Evolutionary conservation across 1,140 invertebrate genomes (phyloP), one percentile per base, ranked within the genome.

Genomic region (Chlorops oryzae): DNA sequence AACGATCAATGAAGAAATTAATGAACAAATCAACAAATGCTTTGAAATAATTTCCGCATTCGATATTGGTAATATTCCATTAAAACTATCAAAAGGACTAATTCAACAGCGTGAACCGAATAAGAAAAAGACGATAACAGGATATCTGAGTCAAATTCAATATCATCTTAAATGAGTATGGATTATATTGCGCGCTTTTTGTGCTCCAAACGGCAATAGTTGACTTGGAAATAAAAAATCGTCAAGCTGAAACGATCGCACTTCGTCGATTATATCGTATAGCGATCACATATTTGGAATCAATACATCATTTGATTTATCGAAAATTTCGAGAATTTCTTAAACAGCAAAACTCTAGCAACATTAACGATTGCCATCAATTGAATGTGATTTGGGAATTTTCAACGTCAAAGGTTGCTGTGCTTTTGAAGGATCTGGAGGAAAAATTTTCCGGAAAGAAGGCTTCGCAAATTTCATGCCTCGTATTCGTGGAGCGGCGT

Each of bases 401-500:
- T 68, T 82, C 80, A 2, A 78, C 80, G 0, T 63, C 78, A 21
- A 80, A 83, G 70, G 49, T 87, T 3, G 45, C 71, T n/a, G 62
- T 69, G 42, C 61, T 87, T 21, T 60, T 87, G 9, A 57, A 53
- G 32, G 7, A 49, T 23, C 21, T 44, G 62, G 64, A 58, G 28
- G 47, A 57, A n/a, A n/a, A n/a, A n/a, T n/a, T n/a, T n/a, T n/a
- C n/a, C n/a, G n/a, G n/a, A n/a, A 71, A 63, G 35, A 32, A 60
- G 0, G 48, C 56, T 2, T 61, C 78, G 50, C 65, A 77, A 4
- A 74, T 94, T n/a, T 86, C 81, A 57, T 84, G 80, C 1, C 78
- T 96, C 18, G 79, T 96, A 28, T 95, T 96, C 75, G 87, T 90
- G 0, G 74, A 88, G 64, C 76, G 85, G 54, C 76, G 88, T 47